Evolutionary conservation across 2,797 vertebrate genomes (phyloP), one percentile per base, ranked within the genome.

Genomic region (Takifugu rubripes): DNA sequence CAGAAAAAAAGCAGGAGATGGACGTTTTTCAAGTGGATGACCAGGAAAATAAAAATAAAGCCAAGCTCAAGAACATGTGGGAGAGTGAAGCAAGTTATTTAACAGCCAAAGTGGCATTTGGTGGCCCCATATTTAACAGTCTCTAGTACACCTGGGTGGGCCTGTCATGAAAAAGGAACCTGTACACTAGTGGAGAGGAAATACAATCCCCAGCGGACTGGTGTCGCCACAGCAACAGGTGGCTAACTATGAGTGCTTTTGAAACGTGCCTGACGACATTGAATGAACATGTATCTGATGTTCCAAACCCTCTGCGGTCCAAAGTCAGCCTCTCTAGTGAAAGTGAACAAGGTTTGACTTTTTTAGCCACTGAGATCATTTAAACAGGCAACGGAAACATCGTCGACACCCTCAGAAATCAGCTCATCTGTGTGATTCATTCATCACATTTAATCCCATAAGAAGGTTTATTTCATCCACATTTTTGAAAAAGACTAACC

Each of bases 171-270:
- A 75, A 75, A 65, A 59, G 50, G 12, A 56, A 29, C 72, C 64
- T 26, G 26, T 47, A 64, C 49, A 49, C 54, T 64, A 68, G 64
- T 77, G 8, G 49, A 74, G 66, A 70, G 66, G 53, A 80, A 70
- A 68, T 62, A 43, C 54, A 79, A 74, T 78, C 75, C 52, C 75
- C 9, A 71, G 69, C 51, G 48, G 46, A 61, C 62, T 64, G 50
- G 68, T 68, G 85, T 84, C 77, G 78, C 85, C 80, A 85, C 88
- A 79, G 87, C 70, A 86, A 88, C 85, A 85, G 59, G 54, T 84
- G 66, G 53, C 67, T 66, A 64, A 58, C 62, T 65, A 75, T 72
- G 61, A 72, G 56, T 64, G 49, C 65, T 74, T 74, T 78, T 70
- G 48, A 74, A 74, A 79, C 52, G 47, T 21, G 54, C 52, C 75